Base-by-base conservation (phyloP, 2,888 invertebrate genomes). In the Rhagium mordax region DNA sequence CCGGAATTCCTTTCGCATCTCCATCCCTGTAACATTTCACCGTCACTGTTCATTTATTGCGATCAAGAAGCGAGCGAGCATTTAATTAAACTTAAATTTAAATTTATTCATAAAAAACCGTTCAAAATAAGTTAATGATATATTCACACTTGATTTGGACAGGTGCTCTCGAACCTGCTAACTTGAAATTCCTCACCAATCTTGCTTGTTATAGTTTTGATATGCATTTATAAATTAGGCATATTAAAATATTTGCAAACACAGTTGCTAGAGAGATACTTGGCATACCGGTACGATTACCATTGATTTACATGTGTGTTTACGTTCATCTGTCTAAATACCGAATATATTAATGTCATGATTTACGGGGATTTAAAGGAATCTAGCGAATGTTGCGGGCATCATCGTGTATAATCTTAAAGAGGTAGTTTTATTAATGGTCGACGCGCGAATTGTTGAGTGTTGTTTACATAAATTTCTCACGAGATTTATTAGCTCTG, bases 261-360 rank as follows among this genome's bases (percentile, higher is more conserved):
- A 71, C 68, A 64, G 68, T 68, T 64, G 55, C 70, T 70, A 74
- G 66, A 67, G 65, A 71, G n/a, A 78, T 75, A 75, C 69, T 74
- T 75, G 62, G 74, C 74, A 78, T 76, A 72, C 77, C 75, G 41
- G 61, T 60, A 68, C 59, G 71, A 70, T 72, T 60, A 72, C 64
- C 72, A 65, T 65, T 77, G 77, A 77, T 78, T 78, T 78, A 75
- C 77, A 64, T 68, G 18, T 41, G 69, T 77, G 78, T 77, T 78
- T 77, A 74, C 65, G 53, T 53, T 65, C 53, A 65, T 65, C 49
- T 27, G 64, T 53, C 53, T 21, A 53, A 65, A 65, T 65, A 48
- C 65, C 53, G 53, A 53, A 51, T 65, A 53, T 65, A 53, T 65
- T 33, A 65, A 64, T 49, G 16, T 64, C 16, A n/a, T 61, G 47